Percentiles rank a stretch among this genome's conserved stretches.
These are phyloP conservation scores for Bellardia pandia DNA, from an alignment of 2,888 invertebrate species.

Conservation along the genomic window DNA sequence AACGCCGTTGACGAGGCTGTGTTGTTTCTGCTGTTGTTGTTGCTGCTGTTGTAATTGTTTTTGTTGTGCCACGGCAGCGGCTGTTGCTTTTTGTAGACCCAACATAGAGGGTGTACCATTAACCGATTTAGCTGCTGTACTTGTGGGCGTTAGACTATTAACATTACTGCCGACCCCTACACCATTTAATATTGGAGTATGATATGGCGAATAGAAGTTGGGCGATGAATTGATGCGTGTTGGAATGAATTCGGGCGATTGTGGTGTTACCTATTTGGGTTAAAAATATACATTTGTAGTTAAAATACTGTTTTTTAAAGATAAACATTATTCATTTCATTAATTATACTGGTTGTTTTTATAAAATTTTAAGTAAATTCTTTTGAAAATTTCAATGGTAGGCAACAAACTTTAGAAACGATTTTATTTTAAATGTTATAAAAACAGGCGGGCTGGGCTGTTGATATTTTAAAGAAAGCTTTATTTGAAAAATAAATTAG, in stretches of 20 bases:
- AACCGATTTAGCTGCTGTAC: slow-evolving; percentile 77
- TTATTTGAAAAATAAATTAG: background rate
- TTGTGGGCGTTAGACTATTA: slow-evolving; percentile 77
- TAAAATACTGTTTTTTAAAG: too few species aligned
- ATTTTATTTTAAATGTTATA: too few species aligned
- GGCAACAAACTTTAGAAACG: too few species aligned
- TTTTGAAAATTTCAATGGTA: too few species aligned
- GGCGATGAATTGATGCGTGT: slow-evolving; percentile 83
- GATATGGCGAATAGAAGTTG: slow-evolving; percentile 83
- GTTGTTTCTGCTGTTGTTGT: slow-evolving; percentile 75
- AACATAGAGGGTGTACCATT: slow-evolving; percentile 79
- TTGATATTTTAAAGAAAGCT: slow-evolving; percentile 1
- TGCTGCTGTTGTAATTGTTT: slow-evolving; percentile 78
- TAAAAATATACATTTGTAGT: background rate
- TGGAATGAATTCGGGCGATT: slow-evolving; percentile 86
- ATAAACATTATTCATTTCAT: too few species aligned
- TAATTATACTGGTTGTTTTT: too few species aligned
- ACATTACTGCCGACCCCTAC: slow-evolving; percentile 41
- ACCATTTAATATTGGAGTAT: slow-evolving; percentile 80
- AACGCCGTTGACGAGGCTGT: slow-evolving; percentile 77
- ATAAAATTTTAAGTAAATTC: too few species aligned
- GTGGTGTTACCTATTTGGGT: slow-evolving; percentile 84
- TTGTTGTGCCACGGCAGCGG: slow-evolving; percentile 80
- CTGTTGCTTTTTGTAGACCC: slow-evolving; percentile 80
- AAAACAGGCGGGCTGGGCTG: too few species aligned